Percentiles rank a stretch among this genome's conserved stretches.
Conservation (phyloP, 2,113 vertebrate species). For the Serranochromis macrocephalus region DNA sequence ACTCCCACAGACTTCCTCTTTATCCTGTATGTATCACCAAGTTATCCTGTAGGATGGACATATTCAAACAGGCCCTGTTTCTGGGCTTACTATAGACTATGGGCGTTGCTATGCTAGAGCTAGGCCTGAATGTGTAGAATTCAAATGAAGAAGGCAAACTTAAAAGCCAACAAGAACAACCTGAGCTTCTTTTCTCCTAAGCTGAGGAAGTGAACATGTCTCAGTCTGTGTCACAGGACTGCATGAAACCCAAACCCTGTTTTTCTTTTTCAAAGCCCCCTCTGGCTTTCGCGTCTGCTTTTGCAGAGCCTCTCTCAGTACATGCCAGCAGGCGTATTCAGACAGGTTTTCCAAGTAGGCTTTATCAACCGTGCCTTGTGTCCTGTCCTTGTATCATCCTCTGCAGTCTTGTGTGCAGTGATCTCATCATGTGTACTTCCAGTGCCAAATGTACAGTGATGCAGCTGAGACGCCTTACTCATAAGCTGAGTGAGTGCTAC, state of each 20-base stretch:
- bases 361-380: not conserved
- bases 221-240: constrained; percentile 30
- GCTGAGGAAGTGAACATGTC: constrained; percentile 35
- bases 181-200: not conserved
- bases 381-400: not conserved
- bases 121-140: not conserved
- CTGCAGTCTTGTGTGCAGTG: not conserved
- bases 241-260: constrained; percentile 55
- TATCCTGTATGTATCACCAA: not conserved
- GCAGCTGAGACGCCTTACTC: not conserved
- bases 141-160: not conserved
- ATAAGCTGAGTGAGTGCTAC: not conserved
- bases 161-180: not conserved
- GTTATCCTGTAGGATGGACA: not conserved
- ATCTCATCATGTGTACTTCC: not conserved
- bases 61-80: not conserved
- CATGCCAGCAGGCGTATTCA: constrained; percentile 23
- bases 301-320: not conserved
- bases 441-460: constrained; percentile 4
- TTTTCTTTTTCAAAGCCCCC: constrained; percentile 10
- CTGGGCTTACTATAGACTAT: not conserved
- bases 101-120: not conserved
- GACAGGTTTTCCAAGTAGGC: constrained; percentile 26
- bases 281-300: not conserved
- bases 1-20: not conserved